These are phyloP conservation scores for Holacanthella duospinosa DNA, from an alignment of 2,888 invertebrate species.

Conservation along the genomic window DNA sequence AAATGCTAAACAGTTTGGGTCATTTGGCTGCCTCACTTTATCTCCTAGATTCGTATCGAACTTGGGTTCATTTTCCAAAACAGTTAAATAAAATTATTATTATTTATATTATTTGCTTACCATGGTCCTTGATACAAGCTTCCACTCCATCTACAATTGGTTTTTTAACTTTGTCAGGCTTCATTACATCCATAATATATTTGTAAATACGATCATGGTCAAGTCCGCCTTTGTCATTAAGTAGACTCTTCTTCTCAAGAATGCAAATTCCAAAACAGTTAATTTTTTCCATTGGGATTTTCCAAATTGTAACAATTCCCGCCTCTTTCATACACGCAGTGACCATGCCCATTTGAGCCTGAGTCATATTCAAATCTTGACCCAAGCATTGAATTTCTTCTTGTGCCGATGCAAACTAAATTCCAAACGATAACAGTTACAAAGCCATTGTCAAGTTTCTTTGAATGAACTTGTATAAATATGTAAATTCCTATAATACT, in stretches of 20 bases:
- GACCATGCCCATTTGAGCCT: not conserved
- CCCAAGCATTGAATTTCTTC: not conserved
- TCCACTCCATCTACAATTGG: slow-evolving; percentile 8
- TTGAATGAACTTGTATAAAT: too few species aligned
- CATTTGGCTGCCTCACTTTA: slow-evolving; percentile 27
- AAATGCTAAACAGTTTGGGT: slow-evolving; percentile 30
- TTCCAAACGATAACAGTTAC: too few species aligned
- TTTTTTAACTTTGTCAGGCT: slow-evolving; percentile 8
- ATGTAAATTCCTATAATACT: too few species aligned
- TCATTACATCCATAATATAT: slow-evolving; percentile 7
- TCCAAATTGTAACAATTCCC: not conserved
- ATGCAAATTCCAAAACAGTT: slow-evolving; percentile 2
- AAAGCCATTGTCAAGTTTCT: too few species aligned
- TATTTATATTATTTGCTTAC: not conserved
- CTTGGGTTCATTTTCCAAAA: too few species aligned
- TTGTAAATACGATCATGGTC: slow-evolving; percentile 9
- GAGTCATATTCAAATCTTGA: not conserved
- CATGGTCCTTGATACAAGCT: slow-evolving; percentile 9
- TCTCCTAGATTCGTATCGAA: slow-evolving; percentile 24
- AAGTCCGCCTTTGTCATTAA: not conserved
- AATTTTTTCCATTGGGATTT: slow-evolving; percentile 1
- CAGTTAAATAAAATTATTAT: too few species aligned
- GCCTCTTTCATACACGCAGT: not conserved
- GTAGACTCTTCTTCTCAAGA: not conserved
- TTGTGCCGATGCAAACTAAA: not conserved